Conservation (phyloP, 2,797 vertebrate genomes). For the Chrysocyon brachyurus region DNA sequence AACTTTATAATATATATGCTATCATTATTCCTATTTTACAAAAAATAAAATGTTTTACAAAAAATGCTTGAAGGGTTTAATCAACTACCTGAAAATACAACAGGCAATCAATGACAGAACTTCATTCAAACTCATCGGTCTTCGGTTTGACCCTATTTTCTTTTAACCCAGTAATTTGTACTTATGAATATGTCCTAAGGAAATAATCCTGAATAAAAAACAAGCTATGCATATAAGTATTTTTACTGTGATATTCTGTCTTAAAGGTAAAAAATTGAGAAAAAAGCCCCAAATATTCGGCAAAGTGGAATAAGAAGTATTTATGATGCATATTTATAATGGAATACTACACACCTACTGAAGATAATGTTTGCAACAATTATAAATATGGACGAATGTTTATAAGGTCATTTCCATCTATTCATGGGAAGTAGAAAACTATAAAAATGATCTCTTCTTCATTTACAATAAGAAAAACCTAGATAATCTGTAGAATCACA, state of each 20-base stretch:
- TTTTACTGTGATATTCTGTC: background rate
- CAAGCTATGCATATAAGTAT: background rate
- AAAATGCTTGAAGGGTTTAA: background rate
- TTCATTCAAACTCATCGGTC: background rate
- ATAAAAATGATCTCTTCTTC: background rate
- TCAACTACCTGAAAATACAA: background rate
- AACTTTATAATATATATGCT: background rate
- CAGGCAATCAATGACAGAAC: background rate
- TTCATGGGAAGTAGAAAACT: background rate
- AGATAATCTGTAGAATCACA: background rate
- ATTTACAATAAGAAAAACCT: background rate
- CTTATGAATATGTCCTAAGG: background rate
- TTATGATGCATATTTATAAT: background rate
- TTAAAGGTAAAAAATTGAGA: background rate
- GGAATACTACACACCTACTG: background rate
- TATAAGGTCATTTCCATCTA: background rate
- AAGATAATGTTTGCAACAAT: background rate
- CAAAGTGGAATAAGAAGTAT: background rate
- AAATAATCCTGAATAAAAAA: background rate
- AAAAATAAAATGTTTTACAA: background rate
- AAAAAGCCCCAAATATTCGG: background rate
- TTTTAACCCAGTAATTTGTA: constrained; percentile 4
- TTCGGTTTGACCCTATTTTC: background rate
- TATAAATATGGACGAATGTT: background rate
- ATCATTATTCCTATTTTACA: background rate